Evolutionary conservation across 2,113 vertebrate genomes (phyloP), one percentile per base, ranked within the genome.

Genomic region (Notarius lentiginosus): DNA sequence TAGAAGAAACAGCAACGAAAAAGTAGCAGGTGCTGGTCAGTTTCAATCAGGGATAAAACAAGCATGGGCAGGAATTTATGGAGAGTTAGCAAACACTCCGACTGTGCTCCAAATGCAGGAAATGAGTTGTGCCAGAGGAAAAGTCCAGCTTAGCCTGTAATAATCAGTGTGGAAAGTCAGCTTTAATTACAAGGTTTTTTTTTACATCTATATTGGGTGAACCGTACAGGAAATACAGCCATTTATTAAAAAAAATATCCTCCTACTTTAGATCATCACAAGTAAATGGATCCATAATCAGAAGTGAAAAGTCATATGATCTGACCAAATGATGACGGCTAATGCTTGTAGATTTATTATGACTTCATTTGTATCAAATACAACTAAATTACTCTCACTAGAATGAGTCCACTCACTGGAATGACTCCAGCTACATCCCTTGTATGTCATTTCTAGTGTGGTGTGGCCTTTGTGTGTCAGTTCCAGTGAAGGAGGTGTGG

Each of bases 11-110:
- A 22, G 61, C n/a, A 63, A 55, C 11, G 8, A 75, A 49, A 22
- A 30, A 41, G 83, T 75, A 72, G 61, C 87, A 86, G 77, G 79
- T 73, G 86, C 84, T 79, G 51, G 47, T 84, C 75, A 86, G 87
- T 87, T 88, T 93, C 79, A 92, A 92, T 93, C 93, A 94, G 94
- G 94, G 92, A 95, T 90, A 84, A 90, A 79, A 41, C 41, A 73
- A 87, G 70, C 87, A 87, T 66, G 87, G 87, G 84, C 79, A 70
- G 83, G 47, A 41, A 51, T 68, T 79, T 5, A 15, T 30, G 22
- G 20, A 79, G 1, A 10, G 60, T 75, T 61, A 24, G 61, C 22
- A 41, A 47, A 41, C 47, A 49, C 41, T 27, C 87, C 34, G 55
- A 76, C 27, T 10, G 77, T 68, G 65, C 20, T 70, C 20, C 65